These are phyloP conservation scores for Spicauda simplicius DNA, from an alignment of 2,888 invertebrate genomes.

Conservation along the genomic window DNA sequence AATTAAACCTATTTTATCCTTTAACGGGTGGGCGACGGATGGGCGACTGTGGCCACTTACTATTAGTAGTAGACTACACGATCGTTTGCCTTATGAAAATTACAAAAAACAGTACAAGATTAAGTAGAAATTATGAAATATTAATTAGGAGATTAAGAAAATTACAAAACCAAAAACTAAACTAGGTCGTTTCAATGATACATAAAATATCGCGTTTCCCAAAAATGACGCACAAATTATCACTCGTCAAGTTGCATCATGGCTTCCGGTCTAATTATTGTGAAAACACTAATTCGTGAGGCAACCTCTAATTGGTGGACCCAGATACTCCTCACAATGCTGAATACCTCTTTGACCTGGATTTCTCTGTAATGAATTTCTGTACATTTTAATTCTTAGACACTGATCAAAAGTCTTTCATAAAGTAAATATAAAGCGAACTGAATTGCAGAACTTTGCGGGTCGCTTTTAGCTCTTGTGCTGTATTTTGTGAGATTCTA, in stretches of 20 bases:
- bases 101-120: too few species aligned
- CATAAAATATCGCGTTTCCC: not conserved
- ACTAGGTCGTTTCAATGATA: too few species aligned
- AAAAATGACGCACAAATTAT: not conserved
- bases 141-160: too few species aligned
- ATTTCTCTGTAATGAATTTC: not conserved
- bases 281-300: constrained; percentile 25
- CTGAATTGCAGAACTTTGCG: not conserved
- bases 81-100: too few species aligned
- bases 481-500: too few species aligned
- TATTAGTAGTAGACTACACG: too few species aligned
- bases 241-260: not conserved
- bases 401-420: not conserved
- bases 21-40: too few species aligned
- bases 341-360: not conserved
- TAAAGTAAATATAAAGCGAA: not conserved
- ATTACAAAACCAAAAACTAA: too few species aligned
- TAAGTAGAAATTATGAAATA: too few species aligned
- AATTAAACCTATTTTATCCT: too few species aligned
- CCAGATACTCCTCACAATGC: not conserved
- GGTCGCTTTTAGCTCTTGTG: too few species aligned
- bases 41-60: too few species aligned
- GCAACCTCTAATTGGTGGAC: constrained; percentile 22
- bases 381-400: constrained; percentile 1
- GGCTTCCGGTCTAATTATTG: constrained; percentile 19